Conservation (phyloP, 2,113 vertebrate genomes). For the Rhea americana region DNA sequence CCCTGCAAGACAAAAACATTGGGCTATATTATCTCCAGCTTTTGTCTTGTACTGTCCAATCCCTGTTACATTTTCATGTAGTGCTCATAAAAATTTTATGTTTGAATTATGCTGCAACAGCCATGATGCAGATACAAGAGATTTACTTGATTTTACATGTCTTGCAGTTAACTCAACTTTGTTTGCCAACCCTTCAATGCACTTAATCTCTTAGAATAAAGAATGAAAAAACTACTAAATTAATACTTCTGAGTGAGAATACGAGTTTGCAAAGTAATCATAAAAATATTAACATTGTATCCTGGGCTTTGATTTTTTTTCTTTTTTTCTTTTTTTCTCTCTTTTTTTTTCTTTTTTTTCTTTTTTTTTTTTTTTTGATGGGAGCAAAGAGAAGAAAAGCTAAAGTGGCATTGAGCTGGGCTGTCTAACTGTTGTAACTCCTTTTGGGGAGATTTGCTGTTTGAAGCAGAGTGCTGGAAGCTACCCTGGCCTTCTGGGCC, state of each 20-base stretch:
- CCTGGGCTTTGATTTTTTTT: background rate
- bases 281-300: background rate
- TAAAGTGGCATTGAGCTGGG: background rate
- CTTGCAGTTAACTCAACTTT: rapidly evolving
- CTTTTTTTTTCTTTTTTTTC: background rate
- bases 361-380: background rate
- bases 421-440: too few species aligned
- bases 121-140: background rate
- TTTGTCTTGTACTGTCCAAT: background rate
- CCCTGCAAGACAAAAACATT: background rate
- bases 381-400: background rate
- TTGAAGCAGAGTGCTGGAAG: too few species aligned
- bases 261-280: background rate
- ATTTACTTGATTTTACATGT: background rate
- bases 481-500: too few species aligned
- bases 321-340: too few species aligned
- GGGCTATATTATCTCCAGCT: rapidly evolving
- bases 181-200: background rate
- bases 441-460: too few species aligned
- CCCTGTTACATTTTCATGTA: background rate
- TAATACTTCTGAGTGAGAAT: background rate
- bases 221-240: background rate
- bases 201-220: background rate
- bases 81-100: background rate
- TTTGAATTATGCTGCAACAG: background rate